phyloP scores from a whole-genome alignment of 2,113 vertebrate genomes.

The Reinhardtius hippoglossoides region DNA sequence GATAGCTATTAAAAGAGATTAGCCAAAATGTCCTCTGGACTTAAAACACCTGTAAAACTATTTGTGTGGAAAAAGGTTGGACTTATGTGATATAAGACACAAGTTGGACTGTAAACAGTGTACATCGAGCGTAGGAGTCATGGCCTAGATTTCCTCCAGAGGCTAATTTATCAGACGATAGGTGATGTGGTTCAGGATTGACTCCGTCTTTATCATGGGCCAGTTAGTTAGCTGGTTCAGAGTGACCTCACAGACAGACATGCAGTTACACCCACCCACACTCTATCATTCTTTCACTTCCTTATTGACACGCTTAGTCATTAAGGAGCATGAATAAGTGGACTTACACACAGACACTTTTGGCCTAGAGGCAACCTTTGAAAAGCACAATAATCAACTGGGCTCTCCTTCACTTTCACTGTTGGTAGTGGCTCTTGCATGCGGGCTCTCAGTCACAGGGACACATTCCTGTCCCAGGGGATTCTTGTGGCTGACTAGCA shows the following conservation, averaged over 20 bases:
- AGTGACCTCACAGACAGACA: slow-evolving; percentile 16
- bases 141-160: neutral
- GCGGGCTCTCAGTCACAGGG: neutral
- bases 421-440: neutral
- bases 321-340: too few relatives aligned
- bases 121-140: neutral
- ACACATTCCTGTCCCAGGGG: neutral
- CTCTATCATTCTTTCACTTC: slow-evolving; percentile 34
- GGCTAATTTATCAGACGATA: neutral
- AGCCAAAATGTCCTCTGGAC: too few relatives aligned
- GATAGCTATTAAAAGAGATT: neutral
- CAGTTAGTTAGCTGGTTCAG: slow-evolving; percentile 24
- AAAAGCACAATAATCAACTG: slow-evolving; percentile 7
- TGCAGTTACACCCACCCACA: neutral
- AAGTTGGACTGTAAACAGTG: neutral
- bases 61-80: too few relatives aligned
- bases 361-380: slow-evolving; percentile 9
- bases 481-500: slow-evolving; percentile 3
- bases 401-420: slow-evolving; percentile 5
- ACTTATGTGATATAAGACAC: too few relatives aligned
- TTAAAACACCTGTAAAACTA: too few relatives aligned
- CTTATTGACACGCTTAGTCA: slow-evolving; percentile 5
- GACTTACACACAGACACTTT: neutral
- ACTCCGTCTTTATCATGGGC: neutral
- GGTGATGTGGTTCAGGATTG: too few relatives aligned